A percentile compares a stretch with the other conserved stretches of the same genome.
These are phyloP conservation scores for Cryptotermes secundus DNA, from an alignment of 1,140 invertebrate genomes.

Conservation along the genomic window DNA sequence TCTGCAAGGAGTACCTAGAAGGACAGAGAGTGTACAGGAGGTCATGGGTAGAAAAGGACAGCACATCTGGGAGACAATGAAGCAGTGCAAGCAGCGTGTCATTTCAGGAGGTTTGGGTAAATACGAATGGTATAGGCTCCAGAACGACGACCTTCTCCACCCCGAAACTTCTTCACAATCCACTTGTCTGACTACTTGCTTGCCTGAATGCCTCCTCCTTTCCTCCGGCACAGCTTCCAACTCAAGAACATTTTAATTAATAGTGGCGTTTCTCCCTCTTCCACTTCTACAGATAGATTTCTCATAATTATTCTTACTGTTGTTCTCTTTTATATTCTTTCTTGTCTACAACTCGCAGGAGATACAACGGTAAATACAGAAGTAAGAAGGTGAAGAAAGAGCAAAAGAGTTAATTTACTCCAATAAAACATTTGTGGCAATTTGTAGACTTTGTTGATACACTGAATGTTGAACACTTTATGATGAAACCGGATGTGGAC, in stretches of 20 bases:
- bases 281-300: constrained; percentile 24
- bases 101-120: constrained; percentile 11
- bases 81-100: not conserved
- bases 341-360: not conserved
- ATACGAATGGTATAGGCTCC: not conserved
- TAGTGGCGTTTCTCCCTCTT: not conserved
- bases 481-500: not conserved
- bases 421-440: not conserved
- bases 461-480: no score
- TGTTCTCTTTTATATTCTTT: not conserved
- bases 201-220: constrained; percentile 7
- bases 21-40: not conserved
- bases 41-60: not conserved
- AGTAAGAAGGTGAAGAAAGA: not conserved
- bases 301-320: constrained; percentile 7
- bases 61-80: not conserved
- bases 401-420: not conserved
- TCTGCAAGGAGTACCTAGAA: not conserved
- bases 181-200: not conserved
- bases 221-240: not conserved
- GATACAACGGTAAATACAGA: not conserved
- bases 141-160: not conserved
- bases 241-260: constrained; percentile 29
- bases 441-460: not conserved
- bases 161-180: not conserved